Evolutionary conservation across 2,113 vertebrate species (phyloP), one percentile per base, ranked within the genome.

Genomic region (Chaetodon trifascialis): DNA sequence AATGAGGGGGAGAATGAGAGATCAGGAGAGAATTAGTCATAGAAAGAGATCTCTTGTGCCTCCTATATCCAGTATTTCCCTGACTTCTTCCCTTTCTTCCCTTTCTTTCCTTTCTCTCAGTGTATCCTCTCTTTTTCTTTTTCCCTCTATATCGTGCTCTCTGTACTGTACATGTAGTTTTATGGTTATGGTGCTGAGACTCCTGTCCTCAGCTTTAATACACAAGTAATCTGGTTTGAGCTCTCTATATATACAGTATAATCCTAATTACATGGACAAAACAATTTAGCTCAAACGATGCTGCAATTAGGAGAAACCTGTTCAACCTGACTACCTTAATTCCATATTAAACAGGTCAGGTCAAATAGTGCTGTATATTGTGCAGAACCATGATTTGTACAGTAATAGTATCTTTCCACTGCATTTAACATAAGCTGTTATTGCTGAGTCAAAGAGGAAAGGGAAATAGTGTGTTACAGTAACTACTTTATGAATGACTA

Each of bases 1-100:
- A 91, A 91, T 71, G 84, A 91, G 91, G 81, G 89, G 87, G 84
- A 89, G 85, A 89, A 80, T 23, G 38, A 84, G 75, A 80, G 88
- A 88, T 91, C 85, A 85, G 80, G 42, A 76, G 80, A 88, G 86
- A 86, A 88, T 90, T 90, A 71, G 84, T 87, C 88, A 88, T 82
- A 87, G 34, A 82, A 42, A 72, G 68, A 86, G 73, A 90, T 91
- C 69, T 90, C 87, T 80, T 62, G 51, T 63, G 68, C 69, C 65
- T 92, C 76, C 76, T 67, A 73, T 58, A 88, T 68, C 55, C 86
- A 80, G 74, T 52, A 40, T 89, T 88, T 86, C 67, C 64, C 44
- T 47, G 6, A 76, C 25, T 78, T 74, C 19, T 63, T 58, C 14
- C 49, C 58, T 23, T 19, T 25, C 38, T 71, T 21, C 23, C n/a